Base-by-base conservation (phyloP, 2,797 vertebrate genomes). In the Arremon aurantiirostris region DNA sequence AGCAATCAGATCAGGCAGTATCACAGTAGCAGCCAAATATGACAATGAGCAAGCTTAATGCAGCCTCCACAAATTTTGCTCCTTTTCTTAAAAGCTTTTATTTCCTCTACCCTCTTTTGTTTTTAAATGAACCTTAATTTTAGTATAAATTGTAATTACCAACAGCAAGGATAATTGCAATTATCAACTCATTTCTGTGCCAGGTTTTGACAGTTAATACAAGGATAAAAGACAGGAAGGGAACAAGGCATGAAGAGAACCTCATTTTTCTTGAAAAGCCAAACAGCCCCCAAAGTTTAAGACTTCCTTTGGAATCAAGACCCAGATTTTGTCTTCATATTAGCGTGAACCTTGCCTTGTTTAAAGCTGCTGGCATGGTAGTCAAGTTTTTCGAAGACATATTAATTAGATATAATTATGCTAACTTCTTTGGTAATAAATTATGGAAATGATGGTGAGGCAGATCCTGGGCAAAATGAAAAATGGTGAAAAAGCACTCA, bases 351-450 rank as follows among this genome's bases (percentile, higher is more conserved):
- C 64, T 82, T 75, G 34, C 37, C 35, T 79, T 81, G 24, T 57
- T 82, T n/a, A 39, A 92, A 93, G 49, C 8, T 93, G 86, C 47
- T 94, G 61, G 39, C 13, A 0, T 35, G 14, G 34, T n/a, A 64
- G 59, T 56, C 24, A 71, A 77, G 37, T 56, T 47, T 91, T 92
- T 60, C 8, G 11, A 87, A 89, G 42, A 86, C 2, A 1, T 6
- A 59, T 66, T 71, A 81, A 94, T 81, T 70, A 82, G 20, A 76
- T 78, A 78, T 56, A 93, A 73, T 63, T 52, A 71, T 15, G 13
- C 35, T 86, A 68, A 86, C 9, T 83, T 94, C 86, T 95, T 94
- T 89, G 84, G 87, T 81, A 87, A 85, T 82, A 90, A 63, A 71
- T 59, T 75, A 73, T 21, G 39, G 30, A 89, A 90, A 79, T 50